These are phyloP conservation scores for Anoncus sp. DNA, from an alignment of 2,888 invertebrate genomes.

Conservation along the genomic window DNA sequence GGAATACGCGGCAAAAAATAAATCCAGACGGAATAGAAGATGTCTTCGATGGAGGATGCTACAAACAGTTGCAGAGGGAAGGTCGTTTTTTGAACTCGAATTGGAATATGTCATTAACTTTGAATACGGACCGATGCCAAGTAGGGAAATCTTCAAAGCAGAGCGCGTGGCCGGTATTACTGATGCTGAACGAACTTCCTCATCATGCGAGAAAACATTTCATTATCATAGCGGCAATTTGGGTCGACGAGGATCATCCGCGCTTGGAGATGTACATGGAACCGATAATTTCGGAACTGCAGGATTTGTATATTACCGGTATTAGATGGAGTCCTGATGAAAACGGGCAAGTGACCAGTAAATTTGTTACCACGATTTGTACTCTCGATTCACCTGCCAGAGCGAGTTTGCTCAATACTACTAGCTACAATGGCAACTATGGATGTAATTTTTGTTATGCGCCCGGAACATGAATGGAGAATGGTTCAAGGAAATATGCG, in stretches of 20 bases:
- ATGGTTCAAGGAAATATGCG: constrained; percentile 15
- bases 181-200: constrained; percentile 30
- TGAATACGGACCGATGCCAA: constrained; percentile 40
- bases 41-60: constrained; percentile 25
- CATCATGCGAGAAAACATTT: constrained; percentile 1
- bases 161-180: constrained; percentile 25
- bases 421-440: constrained; percentile 11
- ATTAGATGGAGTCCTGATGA: constrained; percentile 11
- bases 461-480: constrained; percentile 9
- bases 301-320: constrained; percentile 19
- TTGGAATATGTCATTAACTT: constrained; percentile 35
- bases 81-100: constrained; percentile 23
- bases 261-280: constrained; percentile 6
- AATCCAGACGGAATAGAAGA: constrained; percentile 26
- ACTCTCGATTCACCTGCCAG: constrained; percentile 23
- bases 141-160: constrained; percentile 35
- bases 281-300: constrained; percentile 20
- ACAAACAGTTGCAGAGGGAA: constrained; percentile 24
- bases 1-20: constrained; percentile 32
- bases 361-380: constrained; percentile 27
- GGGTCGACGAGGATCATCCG: constrained; percentile 19
- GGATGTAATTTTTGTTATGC: constrained; percentile 29
- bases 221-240: constrained; percentile 14
- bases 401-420: constrained; percentile 16
- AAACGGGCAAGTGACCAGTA: constrained; percentile 11